Evolutionary conservation across 2,113 vertebrate species (phyloP).

Genomic region (Phylloscopus trochilus): DNA sequence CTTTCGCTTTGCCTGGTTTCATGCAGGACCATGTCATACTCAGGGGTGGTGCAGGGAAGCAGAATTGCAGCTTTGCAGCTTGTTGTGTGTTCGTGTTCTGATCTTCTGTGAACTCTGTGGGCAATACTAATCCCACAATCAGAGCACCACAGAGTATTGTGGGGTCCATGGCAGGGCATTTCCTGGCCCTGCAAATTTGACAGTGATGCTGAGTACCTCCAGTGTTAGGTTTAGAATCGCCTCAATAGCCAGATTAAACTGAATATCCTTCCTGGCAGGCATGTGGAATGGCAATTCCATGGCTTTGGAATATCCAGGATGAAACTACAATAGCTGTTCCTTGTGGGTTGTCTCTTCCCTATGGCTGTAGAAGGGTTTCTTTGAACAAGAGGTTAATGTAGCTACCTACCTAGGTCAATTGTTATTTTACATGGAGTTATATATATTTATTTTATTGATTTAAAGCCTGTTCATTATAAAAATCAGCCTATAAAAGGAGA

Average conservation of each 20-base stretch:
- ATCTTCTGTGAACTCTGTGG: background rate
- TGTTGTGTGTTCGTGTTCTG: background rate
- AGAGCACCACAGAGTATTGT: background rate
- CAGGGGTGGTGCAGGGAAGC: background rate
- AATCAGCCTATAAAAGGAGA: background rate
- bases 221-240: background rate
- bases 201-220: background rate
- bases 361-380: background rate
- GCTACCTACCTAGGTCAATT: background rate
- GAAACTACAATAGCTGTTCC: background rate
- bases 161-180: background rate
- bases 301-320: slow-evolving; percentile 1
- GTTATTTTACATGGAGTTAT: background rate
- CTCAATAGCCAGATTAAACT: background rate
- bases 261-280: slow-evolving; percentile 30
- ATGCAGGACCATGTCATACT: background rate
- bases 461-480: background rate
- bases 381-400: background rate
- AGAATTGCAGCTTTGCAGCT: background rate
- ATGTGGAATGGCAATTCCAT: slow-evolving; percentile 55
- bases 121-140: background rate
- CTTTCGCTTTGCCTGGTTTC: background rate
- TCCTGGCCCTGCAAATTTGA: background rate
- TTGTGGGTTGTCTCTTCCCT: background rate
- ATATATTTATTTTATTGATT: background rate